A percentile compares a stretch with the other conserved stretches of the same genome.
Evolutionary conservation across 2,113 vertebrate genomes (phyloP).

Genomic region (Asarcornis scutulata): DNA sequence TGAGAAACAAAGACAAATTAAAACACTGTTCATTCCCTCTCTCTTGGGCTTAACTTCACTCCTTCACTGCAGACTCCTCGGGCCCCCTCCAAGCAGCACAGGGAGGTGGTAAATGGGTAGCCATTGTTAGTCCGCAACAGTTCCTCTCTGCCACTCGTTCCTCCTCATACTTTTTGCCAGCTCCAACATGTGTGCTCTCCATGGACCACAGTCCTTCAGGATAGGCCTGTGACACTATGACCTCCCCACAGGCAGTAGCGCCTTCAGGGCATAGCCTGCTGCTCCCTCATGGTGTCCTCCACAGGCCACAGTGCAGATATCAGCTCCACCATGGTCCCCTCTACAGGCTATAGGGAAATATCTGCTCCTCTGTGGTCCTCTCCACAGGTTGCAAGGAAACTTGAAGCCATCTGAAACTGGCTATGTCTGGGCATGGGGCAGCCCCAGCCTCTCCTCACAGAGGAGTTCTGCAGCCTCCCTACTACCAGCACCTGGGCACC

Average conservation of each 20-base stretch:
- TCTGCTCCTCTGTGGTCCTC: no score
- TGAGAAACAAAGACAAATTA: neutral
- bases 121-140: neutral
- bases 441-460: neutral
- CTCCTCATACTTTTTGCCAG: neutral
- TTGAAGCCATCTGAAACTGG: neutral
- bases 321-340: neutral
- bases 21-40: neutral
- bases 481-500: accelerated
- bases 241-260: neutral
- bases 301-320: neutral
- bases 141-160: neutral
- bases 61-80: neutral
- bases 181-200: accelerated
- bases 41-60: neutral
- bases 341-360: neutral
- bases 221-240: neutral
- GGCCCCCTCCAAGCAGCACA: neutral
- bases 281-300: neutral
- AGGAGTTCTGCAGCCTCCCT: no score
- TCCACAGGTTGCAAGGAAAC: no score
- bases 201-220: neutral
- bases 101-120: neutral
- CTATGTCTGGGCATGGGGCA: neutral
- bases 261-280: neutral